phyloP scores from a whole-genome alignment of 2,888 invertebrate genomes.

The Choreutis nemorana region DNA sequence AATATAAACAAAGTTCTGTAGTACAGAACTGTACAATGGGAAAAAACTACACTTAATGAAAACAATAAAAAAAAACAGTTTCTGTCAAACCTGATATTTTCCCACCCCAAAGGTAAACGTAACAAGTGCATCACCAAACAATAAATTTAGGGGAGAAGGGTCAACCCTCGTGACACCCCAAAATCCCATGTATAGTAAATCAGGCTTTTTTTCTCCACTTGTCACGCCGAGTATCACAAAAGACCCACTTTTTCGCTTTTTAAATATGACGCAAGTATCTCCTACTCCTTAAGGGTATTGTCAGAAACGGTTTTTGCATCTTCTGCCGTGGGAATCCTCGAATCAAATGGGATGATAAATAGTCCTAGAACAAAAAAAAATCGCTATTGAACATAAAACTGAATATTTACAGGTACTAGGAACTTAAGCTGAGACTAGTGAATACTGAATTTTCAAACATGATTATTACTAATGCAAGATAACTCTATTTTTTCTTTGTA shows the following conservation, averaged over 20 bases:
- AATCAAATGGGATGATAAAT: neutral
- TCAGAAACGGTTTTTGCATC: conserved; percentile 11
- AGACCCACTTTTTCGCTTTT: conserved; percentile 22
- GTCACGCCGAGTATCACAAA: conserved; percentile 41
- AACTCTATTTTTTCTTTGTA: no score
- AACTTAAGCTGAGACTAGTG: no score
- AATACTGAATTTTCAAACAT: no score
- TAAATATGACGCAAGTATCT: conserved; percentile 32
- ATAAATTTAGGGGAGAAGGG: conserved; percentile 20
- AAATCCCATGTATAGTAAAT: neutral
- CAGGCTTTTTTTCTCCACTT: conserved; percentile 40
- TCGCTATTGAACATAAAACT: neutral
- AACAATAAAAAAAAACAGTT: no score
- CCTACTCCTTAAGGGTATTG: conserved; percentile 6
- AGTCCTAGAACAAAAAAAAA: neutral
- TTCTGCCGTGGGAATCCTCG: conserved; percentile 31
- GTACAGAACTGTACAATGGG: no score
- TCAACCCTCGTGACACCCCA: conserved; percentile 3
- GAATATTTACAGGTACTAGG: no score
- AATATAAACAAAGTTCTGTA: no score
- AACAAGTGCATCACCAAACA: conserved; percentile 43
- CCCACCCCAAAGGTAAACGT: conserved; percentile 11
- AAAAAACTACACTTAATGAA: no score
- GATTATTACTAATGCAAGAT: no score
- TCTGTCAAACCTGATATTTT: no score